Evolutionary conservation across 2,888 invertebrate genomes (phyloP).

Genomic region (Mamestra brassicae): DNA sequence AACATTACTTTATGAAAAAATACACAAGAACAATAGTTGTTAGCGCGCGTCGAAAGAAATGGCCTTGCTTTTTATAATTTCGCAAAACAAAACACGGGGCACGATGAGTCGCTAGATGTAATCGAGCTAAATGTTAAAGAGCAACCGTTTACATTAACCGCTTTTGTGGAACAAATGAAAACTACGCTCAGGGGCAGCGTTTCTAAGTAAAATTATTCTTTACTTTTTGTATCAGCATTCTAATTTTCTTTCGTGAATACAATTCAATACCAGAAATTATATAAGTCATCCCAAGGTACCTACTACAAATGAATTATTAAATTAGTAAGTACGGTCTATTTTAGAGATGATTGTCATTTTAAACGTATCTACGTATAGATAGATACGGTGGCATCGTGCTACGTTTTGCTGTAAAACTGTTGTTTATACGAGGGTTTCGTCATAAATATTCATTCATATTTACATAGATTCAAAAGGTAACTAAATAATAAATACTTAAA

Average conservation of each 20-base stretch:
- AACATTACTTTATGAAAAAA: slow-evolving; percentile 30
- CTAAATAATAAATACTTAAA: background rate
- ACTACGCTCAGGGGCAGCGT: slow-evolving; percentile 80
- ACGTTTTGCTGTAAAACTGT: slow-evolving; percentile 24
- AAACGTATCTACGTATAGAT: background rate
- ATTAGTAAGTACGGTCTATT: background rate
- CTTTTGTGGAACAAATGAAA: slow-evolving; percentile 86
- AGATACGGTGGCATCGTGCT: background rate
- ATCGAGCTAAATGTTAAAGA: slow-evolving; percentile 85
- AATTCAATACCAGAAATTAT: slow-evolving; percentile 23
- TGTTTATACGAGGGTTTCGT: background rate
- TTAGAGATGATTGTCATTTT: background rate
- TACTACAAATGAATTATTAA: background rate
- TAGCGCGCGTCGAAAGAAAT: slow-evolving; percentile 51
- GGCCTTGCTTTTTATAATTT: slow-evolving; percentile 68
- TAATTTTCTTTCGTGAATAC: slow-evolving; percentile 56
- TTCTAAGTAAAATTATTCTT: slow-evolving; percentile 76
- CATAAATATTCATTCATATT: slow-evolving; percentile 41
- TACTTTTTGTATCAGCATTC: slow-evolving; percentile 61
- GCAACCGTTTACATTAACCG: slow-evolving; percentile 84
- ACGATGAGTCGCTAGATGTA: slow-evolving; percentile 77
- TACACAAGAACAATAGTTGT: slow-evolving; percentile 48
- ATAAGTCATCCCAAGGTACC: background rate
- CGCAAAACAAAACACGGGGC: slow-evolving; percentile 70
- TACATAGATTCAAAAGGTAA: slow-evolving; percentile 39